These are phyloP conservation scores for Desmodus rotundus DNA, from an alignment of 2,113 vertebrate species.

Conservation along the genomic window DNA sequence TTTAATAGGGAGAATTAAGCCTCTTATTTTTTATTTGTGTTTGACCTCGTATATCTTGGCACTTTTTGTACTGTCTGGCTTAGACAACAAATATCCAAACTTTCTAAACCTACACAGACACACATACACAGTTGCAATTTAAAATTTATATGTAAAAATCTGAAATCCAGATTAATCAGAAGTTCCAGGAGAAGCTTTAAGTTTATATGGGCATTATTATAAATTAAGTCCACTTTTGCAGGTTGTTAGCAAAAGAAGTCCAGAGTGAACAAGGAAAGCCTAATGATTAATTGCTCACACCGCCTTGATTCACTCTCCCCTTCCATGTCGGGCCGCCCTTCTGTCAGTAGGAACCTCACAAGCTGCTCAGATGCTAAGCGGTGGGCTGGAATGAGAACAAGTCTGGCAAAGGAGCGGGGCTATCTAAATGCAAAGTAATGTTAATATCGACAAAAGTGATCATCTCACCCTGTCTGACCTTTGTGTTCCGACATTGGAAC, in stretches of 20 bases:
- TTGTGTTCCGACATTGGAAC: constrained; percentile 48
- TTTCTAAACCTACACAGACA: background rate
- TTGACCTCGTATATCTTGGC: background rate
- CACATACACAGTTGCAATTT: background rate
- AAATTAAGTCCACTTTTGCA: background rate
- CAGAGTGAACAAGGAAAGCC: constrained; percentile 17
- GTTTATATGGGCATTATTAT: too few species aligned
- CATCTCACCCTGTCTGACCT: constrained; percentile 59
- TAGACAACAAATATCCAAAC: background rate
- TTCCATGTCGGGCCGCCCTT: background rate
- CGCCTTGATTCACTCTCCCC: background rate
- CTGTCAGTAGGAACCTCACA: background rate
- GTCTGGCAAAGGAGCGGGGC: constrained; percentile 25
- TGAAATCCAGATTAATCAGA: constrained; percentile 1
- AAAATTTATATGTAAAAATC: background rate
- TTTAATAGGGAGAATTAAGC: background rate
- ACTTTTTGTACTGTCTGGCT: background rate
- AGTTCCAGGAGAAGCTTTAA: background rate
- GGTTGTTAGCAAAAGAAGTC: background rate
- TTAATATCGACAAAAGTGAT: constrained; percentile 60
- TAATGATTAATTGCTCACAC: constrained; percentile 48
- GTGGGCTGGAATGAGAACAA: constrained; percentile 50
- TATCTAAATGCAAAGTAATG: constrained; percentile 74
- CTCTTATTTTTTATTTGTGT: background rate
- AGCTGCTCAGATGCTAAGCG: background rate